phyloP scores from a whole-genome alignment of 2,797 vertebrate species.

The Poeciliopsis gracilis region DNA sequence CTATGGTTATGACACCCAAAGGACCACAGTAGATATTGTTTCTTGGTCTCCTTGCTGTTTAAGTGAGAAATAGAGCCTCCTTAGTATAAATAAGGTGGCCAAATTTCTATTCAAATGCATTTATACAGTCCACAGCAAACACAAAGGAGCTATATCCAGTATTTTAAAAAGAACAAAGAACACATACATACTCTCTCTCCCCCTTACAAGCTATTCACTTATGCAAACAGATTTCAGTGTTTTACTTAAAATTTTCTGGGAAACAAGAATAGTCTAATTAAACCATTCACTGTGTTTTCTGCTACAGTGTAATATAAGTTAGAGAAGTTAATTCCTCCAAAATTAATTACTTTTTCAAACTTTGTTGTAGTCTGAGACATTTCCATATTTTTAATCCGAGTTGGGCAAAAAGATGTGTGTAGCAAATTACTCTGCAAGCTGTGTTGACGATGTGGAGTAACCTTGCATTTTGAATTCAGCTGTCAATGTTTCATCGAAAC shows the following conservation, averaged over 20 bases:
- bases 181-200: background rate
- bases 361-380: slow-evolving; percentile 45
- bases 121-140: background rate
- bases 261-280: slow-evolving; percentile 54
- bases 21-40: background rate
- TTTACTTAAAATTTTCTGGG: slow-evolving; percentile 38
- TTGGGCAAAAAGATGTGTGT: slow-evolving; percentile 32
- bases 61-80: background rate
- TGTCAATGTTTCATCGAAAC: background rate
- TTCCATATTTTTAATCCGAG: slow-evolving; percentile 53
- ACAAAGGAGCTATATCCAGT: slow-evolving; percentile 1
- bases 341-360: slow-evolving; percentile 64
- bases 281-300: slow-evolving; percentile 55
- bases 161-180: background rate
- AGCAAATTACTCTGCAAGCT: slow-evolving; percentile 12
- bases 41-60: background rate
- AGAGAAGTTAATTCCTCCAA: slow-evolving; percentile 61
- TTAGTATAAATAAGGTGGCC: background rate
- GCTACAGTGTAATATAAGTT: slow-evolving; percentile 45
- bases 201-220: background rate
- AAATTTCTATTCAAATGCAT: background rate
- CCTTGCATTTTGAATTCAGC: background rate
- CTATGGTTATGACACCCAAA: background rate
- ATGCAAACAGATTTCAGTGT: slow-evolving; percentile 12
- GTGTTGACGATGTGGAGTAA: background rate